phyloP scores from a whole-genome alignment of 2,888 invertebrate species.

The Hemaris fuciformis region DNA sequence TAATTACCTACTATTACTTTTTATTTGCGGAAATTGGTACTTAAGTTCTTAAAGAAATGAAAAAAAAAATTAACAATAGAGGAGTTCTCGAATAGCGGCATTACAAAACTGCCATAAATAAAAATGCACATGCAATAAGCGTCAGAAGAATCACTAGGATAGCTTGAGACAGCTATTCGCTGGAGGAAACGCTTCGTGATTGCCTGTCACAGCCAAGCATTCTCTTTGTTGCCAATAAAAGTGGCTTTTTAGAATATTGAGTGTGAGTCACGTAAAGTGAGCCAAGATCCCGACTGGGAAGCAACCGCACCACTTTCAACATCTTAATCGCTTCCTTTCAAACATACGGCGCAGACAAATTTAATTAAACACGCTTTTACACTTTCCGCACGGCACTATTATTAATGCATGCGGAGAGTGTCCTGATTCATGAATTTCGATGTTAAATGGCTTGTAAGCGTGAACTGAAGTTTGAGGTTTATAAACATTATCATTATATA shows the following conservation, averaged over 20 bases:
- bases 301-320: conserved; percentile 48
- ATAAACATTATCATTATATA: too few species aligned
- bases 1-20: too few species aligned
- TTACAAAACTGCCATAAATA: neutral
- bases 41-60: too few species aligned
- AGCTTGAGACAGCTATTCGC: neutral
- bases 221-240: neutral
- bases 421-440: neutral
- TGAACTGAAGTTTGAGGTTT: too few species aligned
- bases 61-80: too few species aligned
- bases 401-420: conserved; percentile 43
- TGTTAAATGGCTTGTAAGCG: neutral
- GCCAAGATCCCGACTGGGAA: neutral
- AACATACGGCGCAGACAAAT: conserved; percentile 64
- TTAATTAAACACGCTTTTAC: conserved; percentile 70
- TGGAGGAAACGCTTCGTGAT: neutral
- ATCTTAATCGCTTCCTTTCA: conserved; percentile 67
- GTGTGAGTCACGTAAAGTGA: neutral
- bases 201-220: neutral
- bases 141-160: neutral
- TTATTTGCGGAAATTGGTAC: too few species aligned
- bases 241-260: neutral
- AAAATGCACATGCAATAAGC: neutral
- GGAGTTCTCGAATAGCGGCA: neutral
- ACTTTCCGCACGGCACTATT: conserved; percentile 50